Conservation (phyloP, 2,113 vertebrate genomes). For the Sprattus sprattus region DNA sequence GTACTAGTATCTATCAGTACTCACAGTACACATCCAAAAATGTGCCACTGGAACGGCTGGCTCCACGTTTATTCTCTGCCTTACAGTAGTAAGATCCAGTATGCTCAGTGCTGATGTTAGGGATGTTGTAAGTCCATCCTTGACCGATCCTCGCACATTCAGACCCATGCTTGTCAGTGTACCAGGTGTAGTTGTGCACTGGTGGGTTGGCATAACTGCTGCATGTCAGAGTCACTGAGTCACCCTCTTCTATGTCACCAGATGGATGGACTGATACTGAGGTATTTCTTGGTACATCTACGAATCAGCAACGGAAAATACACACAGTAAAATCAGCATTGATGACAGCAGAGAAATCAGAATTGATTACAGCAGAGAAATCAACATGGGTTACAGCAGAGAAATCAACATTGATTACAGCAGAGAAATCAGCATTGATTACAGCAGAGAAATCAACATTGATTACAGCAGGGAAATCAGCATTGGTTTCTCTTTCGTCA, state of each 20-base stretch:
- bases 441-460: no score
- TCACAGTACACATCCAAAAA: constrained; percentile 31
- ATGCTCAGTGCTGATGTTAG: background rate
- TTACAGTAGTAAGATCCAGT: constrained; percentile 30
- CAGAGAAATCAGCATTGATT: no score
- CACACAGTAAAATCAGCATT: no score
- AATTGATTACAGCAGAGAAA: no score
- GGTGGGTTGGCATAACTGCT: constrained; percentile 7
- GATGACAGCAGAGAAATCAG: no score
- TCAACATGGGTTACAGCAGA: no score
- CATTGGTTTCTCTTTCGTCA: no score
- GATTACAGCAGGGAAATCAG: no score
- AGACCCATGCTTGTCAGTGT: background rate
- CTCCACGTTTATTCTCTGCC: constrained; percentile 30
- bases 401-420: no score
- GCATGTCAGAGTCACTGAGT: background rate
- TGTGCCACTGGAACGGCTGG: background rate
- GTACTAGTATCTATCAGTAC: background rate
- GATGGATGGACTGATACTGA: background rate
- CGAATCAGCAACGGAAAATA: background rate
- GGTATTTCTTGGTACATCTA: constrained; percentile 17
- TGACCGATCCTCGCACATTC: background rate
- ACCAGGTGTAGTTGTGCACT: background rate
- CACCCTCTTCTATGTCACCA: background rate
- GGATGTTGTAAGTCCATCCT: background rate